These are phyloP conservation scores for Oscarella lobularis DNA, from an alignment of 37 sponge, comb jelly and placozoan genomes.

Conservation along the genomic window DNA sequence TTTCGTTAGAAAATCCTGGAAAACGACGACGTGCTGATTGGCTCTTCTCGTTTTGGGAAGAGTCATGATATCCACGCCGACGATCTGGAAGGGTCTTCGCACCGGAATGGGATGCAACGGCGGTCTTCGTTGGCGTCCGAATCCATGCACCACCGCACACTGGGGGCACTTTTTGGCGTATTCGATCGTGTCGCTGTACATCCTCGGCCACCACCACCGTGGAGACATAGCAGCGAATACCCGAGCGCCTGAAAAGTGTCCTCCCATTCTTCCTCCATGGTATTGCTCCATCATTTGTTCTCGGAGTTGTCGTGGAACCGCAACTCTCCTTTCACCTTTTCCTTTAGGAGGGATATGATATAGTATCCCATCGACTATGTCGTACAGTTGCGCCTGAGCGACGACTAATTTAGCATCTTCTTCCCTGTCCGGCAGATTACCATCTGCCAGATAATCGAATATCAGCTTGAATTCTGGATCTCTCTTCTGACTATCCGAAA, in stretches of 20 bases:
- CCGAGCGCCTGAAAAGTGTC: slow-evolving; percentile 35
- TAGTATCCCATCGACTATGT: slow-evolving; percentile 20
- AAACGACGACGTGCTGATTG: slow-evolving; percentile 15
- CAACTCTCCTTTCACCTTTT: slow-evolving; percentile 21
- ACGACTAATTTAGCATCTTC: slow-evolving; percentile 8
- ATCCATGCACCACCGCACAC: slow-evolving; percentile 20
- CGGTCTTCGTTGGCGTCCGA: slow-evolving; percentile 2
- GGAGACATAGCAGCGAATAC: slow-evolving; percentile 4
- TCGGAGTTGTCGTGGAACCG: slow-evolving; percentile 30
- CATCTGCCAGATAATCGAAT: slow-evolving; percentile 10
- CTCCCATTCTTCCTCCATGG: slow-evolving; percentile 21
- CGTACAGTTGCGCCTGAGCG: neutral
- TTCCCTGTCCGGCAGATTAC: slow-evolving; percentile 14
- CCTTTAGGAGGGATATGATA: slow-evolving; percentile 25
- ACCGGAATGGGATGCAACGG: slow-evolving; percentile 37
- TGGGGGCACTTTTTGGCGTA: slow-evolving; percentile 25
- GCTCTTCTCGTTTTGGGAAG: slow-evolving; percentile 12
- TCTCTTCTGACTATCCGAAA: slow-evolving; percentile 24
- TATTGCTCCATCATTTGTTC: slow-evolving; percentile 5
- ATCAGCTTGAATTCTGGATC: slow-evolving; percentile 14
- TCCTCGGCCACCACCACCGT: slow-evolving; percentile 39
- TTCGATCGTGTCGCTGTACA: slow-evolving; percentile 13
- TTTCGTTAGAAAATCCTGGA: slow-evolving; percentile 37
- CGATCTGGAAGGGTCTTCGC: slow-evolving; percentile 28
- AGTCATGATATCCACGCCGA: slow-evolving; percentile 33